These are phyloP conservation scores for Podocnemis expansa DNA, from an alignment of 2,113 vertebrate species.

Conservation along the genomic window DNA sequence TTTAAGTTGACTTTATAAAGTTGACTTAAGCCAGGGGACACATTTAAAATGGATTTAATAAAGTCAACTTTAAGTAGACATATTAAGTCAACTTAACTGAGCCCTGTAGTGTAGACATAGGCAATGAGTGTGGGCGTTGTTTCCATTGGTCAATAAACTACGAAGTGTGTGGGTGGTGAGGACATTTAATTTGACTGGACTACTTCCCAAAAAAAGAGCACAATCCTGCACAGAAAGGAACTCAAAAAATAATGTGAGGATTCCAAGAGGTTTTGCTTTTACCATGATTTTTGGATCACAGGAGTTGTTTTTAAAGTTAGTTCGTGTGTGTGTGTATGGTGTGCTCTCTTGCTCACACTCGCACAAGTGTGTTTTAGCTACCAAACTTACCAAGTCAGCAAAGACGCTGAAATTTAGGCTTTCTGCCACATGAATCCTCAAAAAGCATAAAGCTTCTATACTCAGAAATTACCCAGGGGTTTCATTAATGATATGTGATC, in stretches of 20 bases:
- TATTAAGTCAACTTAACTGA: too few species aligned
- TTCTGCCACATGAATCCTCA: background rate
- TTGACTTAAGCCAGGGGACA: too few species aligned
- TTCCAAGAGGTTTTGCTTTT: background rate
- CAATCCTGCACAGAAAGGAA: fast-evolving
- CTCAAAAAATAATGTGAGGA: fast-evolving
- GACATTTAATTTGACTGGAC: background rate
- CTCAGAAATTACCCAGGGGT: background rate
- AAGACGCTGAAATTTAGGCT: background rate
- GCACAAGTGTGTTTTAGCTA: background rate
- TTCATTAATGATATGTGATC: background rate
- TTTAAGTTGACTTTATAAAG: too few species aligned
- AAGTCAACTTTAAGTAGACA: too few species aligned
- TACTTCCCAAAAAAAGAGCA: fast-evolving
- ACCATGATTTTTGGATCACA: background rate
- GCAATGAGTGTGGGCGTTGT: too few species aligned
- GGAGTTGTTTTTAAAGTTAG: background rate
- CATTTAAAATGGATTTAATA: too few species aligned
- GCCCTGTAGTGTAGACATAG: too few species aligned
- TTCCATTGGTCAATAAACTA: background rate
- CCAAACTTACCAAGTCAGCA: background rate
- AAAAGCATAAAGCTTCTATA: background rate
- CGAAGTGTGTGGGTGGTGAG: fast-evolving
- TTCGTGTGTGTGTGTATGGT: fast-evolving
- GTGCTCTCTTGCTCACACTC: background rate